Evolutionary conservation across 2,888 invertebrate species (phyloP).

Genomic region (Imbricaverruca yamaguchii): DNA sequence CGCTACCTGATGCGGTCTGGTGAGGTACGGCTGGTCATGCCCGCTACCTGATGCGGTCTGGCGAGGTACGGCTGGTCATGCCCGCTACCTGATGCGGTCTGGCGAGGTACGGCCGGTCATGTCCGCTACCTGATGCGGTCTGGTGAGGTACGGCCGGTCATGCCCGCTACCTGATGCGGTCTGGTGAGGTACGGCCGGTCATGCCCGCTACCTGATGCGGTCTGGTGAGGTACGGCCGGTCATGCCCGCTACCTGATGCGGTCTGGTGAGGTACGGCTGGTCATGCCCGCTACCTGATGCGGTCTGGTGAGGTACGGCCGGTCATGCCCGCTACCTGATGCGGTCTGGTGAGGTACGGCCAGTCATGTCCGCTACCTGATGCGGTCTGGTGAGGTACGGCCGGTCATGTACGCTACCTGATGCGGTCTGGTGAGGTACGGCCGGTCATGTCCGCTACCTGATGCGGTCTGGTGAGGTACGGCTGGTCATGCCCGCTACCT

Average conservation of each 20-base stretch:
- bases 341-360: slow-evolving; percentile 30
- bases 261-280: slow-evolving; percentile 28
- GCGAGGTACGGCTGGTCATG: slow-evolving; percentile 40
- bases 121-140: slow-evolving; percentile 52
- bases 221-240: slow-evolving; percentile 28
- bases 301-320: slow-evolving; percentile 30
- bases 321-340: slow-evolving; percentile 51
- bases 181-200: slow-evolving; percentile 26
- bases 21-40: slow-evolving; percentile 46
- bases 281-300: slow-evolving; percentile 52
- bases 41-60: slow-evolving; percentile 43
- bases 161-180: slow-evolving; percentile 52
- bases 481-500: slow-evolving; percentile 51
- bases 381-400: slow-evolving; percentile 32
- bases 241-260: slow-evolving; percentile 52
- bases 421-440: slow-evolving; percentile 32
- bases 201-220: slow-evolving; percentile 52
- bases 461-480: slow-evolving; percentile 33
- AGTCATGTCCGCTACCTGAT: slow-evolving; percentile 51
- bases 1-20: slow-evolving; percentile 43
- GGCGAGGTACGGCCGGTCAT: slow-evolving; percentile 26
- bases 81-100: slow-evolving; percentile 48
- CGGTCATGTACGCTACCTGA: slow-evolving; percentile 51
- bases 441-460: slow-evolving; percentile 51
- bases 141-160: slow-evolving; percentile 24